Conservation (phyloP, 2,888 invertebrate species). For the Drosophila melanosoma region DNA sequence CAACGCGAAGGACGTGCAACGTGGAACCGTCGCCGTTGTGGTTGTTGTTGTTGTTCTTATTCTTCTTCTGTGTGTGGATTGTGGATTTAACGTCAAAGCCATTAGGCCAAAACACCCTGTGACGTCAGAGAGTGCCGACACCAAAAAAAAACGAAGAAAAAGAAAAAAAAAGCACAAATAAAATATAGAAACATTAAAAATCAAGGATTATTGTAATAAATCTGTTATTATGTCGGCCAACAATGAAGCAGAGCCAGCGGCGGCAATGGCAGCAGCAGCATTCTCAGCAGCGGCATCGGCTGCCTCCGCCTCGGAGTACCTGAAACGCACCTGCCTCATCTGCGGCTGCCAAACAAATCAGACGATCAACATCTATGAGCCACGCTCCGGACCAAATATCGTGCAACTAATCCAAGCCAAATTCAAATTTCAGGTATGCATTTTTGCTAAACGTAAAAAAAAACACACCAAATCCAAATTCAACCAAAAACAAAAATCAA, state of each 20-base stretch:
- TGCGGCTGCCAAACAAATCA: slow-evolving; percentile 85
- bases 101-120: slow-evolving; percentile 22
- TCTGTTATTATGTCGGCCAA: slow-evolving; percentile 62
- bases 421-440: slow-evolving; percentile 84
- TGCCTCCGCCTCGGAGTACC: slow-evolving; percentile 67
- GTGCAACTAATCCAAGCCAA: slow-evolving; percentile 84
- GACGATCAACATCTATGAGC: slow-evolving; percentile 85
- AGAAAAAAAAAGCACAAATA: neutral
- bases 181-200: neutral
- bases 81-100: neutral
- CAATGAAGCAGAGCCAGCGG: slow-evolving; percentile 66
- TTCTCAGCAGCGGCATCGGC: slow-evolving; percentile 36
- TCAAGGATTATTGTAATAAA: neutral
- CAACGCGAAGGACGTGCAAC: slow-evolving; percentile 79
- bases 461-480: slow-evolving; percentile 4
- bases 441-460: neutral
- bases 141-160: neutral
- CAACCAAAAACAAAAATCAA: slow-evolving; percentile 63
- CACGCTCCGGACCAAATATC: slow-evolving; percentile 84
- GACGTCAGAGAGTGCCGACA: slow-evolving; percentile 44
- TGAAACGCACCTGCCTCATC: slow-evolving; percentile 85
- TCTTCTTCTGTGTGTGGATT: neutral
- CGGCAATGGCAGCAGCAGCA: slow-evolving; percentile 52
- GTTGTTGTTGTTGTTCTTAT: slow-evolving; percentile 16
- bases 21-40: slow-evolving; percentile 19